A percentile compares a stretch with the other conserved stretches of the same genome.
These are phyloP conservation scores for Cinclus mexicanus DNA, from an alignment of 2,113 vertebrate species.

Conservation along the genomic window DNA sequence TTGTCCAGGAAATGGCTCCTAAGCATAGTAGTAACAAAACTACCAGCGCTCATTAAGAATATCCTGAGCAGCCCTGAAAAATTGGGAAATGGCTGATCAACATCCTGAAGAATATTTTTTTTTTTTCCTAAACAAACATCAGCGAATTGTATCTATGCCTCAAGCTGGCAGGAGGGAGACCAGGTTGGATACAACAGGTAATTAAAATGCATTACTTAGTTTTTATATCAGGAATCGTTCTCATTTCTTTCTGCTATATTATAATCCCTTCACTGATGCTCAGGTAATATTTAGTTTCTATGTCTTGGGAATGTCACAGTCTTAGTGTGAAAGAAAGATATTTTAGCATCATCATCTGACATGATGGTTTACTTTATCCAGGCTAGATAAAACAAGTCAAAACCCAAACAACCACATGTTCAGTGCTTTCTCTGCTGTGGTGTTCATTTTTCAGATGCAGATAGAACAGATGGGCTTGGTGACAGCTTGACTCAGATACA, in stretches of 20 bases:
- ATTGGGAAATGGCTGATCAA: neutral
- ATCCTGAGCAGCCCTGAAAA: neutral
- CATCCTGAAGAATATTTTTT: neutral
- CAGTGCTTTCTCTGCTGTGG: neutral
- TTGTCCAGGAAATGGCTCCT: neutral
- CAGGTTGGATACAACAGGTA: neutral
- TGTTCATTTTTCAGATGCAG: neutral
- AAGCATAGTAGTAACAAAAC: neutral
- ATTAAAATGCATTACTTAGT: neutral
- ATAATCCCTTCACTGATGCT: neutral
- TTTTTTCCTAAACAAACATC: neutral
- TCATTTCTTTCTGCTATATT: neutral
- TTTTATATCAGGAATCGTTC: neutral
- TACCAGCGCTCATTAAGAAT: neutral
- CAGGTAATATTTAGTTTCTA: neutral
- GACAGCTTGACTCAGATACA: neutral
- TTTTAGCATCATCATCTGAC: neutral
- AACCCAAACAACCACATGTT: neutral
- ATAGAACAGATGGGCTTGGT: neutral
- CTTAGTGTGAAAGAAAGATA: neutral
- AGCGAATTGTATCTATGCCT: neutral
- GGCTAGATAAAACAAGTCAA: neutral
- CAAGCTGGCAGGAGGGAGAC: neutral
- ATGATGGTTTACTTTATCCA: neutral
- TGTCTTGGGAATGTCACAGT: neutral